Base-by-base conservation (phyloP, 1,140 invertebrate species). In the Drosophila cardini region DNA sequence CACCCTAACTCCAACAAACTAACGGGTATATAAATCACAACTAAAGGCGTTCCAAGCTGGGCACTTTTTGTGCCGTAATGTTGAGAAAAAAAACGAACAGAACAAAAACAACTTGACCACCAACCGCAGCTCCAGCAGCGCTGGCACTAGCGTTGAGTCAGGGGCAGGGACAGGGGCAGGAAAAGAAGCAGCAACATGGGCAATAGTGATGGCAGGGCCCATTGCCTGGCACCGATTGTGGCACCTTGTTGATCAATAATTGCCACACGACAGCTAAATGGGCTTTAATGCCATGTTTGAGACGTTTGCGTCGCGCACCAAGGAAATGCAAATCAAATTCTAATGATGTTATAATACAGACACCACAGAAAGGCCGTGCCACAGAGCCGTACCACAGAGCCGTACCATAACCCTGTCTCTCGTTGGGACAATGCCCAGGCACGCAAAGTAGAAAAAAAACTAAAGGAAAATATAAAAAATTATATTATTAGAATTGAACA, bases 231-330 rank as follows among this genome's bases (percentile, higher is more conserved):
- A 62, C 56, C 76, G 77, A 81, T 89, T 89, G 76, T 91, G 80
- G 90, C 90, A 91, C 90, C 90, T 91, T 91, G 90, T 91, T 91
- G 84, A 91, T 91, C 90, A 91, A 91, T 91, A 91, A 91, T 91
- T 91, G 90, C 90, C 79, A 90, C 79, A 90, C 83, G 84, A 89
- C 90, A 82, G 85, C 90, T 91, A 91, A 91, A 91, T 91, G 90
- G 81, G 65, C 90, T 85, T 83, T 91, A 91, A 91, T 91, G 90
- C 80, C 84, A 87, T 78, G 80, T 77, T 89, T 48, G 77, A 50
- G 43, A 76, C 69, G 63, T 46, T 52, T 40, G 50, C 60, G 4
- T 43, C 38, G 53, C 68, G 56, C 67, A 65, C 67, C 80, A 86
- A 87, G 83, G 80, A 87, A 87, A 87, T 86, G 84, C 89, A 91